Conservation (phyloP, 2,113 vertebrate species). For the Aphyosemion australe region DNA sequence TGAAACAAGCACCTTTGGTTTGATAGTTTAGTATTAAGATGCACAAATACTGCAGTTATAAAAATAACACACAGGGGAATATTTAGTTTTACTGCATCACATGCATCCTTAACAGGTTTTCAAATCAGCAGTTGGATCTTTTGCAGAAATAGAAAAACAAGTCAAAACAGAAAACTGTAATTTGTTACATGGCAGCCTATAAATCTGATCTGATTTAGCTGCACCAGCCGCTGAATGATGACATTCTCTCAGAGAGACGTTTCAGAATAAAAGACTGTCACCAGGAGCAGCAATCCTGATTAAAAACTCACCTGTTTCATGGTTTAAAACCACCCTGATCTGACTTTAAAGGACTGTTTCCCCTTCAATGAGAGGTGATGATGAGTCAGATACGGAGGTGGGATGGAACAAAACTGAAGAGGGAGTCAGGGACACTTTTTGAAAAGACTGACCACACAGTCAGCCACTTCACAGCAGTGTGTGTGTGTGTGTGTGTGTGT, state of each 20-base stretch:
- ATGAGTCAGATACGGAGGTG: conserved; percentile 63
- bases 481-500: conserved; percentile 1
- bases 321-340: conserved; percentile 46
- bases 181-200: not conserved
- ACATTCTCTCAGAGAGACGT: not conserved
- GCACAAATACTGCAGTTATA: conserved; percentile 5
- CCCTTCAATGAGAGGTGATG: conserved; percentile 37
- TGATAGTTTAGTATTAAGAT: not conserved
- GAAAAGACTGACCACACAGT: conserved; percentile 38
- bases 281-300: conserved; percentile 36
- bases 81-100: not conserved
- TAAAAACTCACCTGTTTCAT: conserved; percentile 3
- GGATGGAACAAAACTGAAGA: conserved; percentile 37
- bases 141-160: conserved; percentile 14
- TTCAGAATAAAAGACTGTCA: conserved; percentile 25
- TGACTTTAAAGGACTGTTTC: conserved; percentile 19
- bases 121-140: conserved; percentile 17
- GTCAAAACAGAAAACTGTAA: not conserved
- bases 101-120: not conserved
- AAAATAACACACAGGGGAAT: conserved; percentile 18
- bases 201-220: not conserved
- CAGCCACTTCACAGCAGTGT: conserved; percentile 22
- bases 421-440: conserved; percentile 41
- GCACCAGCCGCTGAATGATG: conserved; percentile 5
- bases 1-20: conserved; percentile 56